A percentile compares a stretch with the other conserved stretches of the same genome.
These are phyloP conservation scores for Phoxinus phoxinus DNA, from an alignment of 2,113 vertebrate genomes.

Conservation along the genomic window DNA sequence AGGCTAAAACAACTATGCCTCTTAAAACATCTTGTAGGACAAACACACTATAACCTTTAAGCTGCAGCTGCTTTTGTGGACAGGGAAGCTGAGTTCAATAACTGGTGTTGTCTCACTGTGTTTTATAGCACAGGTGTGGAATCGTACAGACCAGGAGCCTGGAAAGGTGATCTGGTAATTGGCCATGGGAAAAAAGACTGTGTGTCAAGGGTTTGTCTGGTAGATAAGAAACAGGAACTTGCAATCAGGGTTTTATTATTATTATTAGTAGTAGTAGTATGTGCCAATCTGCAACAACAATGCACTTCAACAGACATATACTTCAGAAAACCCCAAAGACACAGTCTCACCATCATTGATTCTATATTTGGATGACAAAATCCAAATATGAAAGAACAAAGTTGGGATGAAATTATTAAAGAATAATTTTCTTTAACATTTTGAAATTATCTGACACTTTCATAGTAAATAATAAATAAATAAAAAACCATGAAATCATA, in stretches of 20 bases:
- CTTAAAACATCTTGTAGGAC: constrained; percentile 20
- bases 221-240: constrained; percentile 74
- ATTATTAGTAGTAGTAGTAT: background rate
- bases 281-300: constrained; percentile 68
- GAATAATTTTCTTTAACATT: background rate
- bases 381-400: background rate
- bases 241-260: constrained; percentile 72
- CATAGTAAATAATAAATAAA: background rate
- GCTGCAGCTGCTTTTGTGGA: constrained; percentile 7
- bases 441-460: background rate
- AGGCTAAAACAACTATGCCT: constrained; percentile 15
- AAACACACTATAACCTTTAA: constrained; percentile 34
- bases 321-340: background rate
- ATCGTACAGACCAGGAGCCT: constrained; percentile 40
- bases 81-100: constrained; percentile 3
- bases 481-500: background rate
- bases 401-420: background rate
- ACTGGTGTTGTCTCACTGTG: constrained; percentile 42
- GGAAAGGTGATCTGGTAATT: constrained; percentile 70
- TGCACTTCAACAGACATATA: background rate
- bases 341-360: background rate
- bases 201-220: constrained; percentile 70
- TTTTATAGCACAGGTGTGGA: constrained; percentile 55
- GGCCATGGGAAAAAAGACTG: constrained; percentile 70
- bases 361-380: background rate